These are phyloP conservation scores for Xiphophorus hellerii DNA, from an alignment of 2,113 vertebrate genomes.

Conservation along the genomic window DNA sequence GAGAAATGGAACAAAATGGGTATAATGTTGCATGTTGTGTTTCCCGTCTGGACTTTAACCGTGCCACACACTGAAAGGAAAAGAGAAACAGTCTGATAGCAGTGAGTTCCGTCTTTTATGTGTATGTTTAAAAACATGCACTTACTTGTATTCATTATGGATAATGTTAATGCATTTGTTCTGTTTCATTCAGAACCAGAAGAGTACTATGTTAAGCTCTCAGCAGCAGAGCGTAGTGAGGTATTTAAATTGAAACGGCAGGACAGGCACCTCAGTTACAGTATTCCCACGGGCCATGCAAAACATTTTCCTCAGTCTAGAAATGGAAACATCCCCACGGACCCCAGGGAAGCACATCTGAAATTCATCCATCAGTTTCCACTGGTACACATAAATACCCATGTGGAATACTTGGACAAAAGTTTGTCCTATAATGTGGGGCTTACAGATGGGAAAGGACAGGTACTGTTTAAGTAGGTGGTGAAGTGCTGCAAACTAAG, in stretches of 20 bases:
- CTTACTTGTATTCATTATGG: conserved; percentile 50
- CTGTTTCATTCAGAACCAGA: conserved; percentile 34
- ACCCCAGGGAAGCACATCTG: conserved; percentile 69
- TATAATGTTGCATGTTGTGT: conserved; percentile 16
- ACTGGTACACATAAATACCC: conserved; percentile 70
- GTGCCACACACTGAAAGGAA: conserved; percentile 35
- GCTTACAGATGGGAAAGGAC: conserved; percentile 59
- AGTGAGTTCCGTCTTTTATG: conserved; percentile 25
- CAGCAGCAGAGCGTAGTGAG: conserved; percentile 41
- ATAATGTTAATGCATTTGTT: conserved; percentile 53
- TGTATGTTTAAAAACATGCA: conserved; percentile 33
- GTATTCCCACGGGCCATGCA: conserved; percentile 43
- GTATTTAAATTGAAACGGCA: conserved; percentile 60
- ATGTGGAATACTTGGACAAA: conserved; percentile 58
- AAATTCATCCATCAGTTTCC: conserved; percentile 77
- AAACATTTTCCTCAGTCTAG: conserved; percentile 39
- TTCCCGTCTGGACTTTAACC: conserved; percentile 3
- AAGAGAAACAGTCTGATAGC: conserved; percentile 62
- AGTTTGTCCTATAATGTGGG: conserved; percentile 59
- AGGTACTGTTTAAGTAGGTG: conserved; percentile 53
- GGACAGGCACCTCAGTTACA: conserved; percentile 52
- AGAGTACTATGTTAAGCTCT: conserved; percentile 29
- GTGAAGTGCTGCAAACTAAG: conserved; percentile 42
- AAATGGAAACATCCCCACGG: conserved; percentile 63
- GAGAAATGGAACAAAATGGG: conserved; percentile 52